Conservation (phyloP, 2,888 invertebrate species). For the Alcis repandata region DNA sequence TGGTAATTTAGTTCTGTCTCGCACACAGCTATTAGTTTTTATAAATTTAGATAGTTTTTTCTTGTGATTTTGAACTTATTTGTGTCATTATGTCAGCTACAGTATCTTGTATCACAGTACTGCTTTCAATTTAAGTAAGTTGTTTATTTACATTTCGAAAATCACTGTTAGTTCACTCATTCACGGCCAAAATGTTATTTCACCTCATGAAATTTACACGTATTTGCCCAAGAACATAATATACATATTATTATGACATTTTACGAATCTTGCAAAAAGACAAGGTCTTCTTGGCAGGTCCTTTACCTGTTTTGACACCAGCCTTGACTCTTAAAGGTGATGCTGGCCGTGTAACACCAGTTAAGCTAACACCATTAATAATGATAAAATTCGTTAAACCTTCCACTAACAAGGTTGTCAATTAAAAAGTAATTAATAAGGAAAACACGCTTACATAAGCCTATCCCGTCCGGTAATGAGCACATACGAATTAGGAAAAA, state of each 20-base stretch:
- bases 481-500: not conserved
- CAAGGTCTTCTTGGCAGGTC: conserved; percentile 34
- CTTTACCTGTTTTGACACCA: conserved; percentile 40
- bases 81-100: too few species aligned
- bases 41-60: too few species aligned
- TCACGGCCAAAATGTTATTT: conserved; percentile 1
- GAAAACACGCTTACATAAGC: not conserved
- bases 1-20: conserved; percentile 20
- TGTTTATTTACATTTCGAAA: too few species aligned
- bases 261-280: conserved; percentile 31
- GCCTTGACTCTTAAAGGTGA: conserved; percentile 41
- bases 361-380: not conserved
- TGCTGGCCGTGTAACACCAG: conserved; percentile 8
- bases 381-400: not conserved
- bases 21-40: not conserved
- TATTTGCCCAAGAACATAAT: conserved; percentile 2
- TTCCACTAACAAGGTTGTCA: not conserved
- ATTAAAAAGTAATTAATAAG: conserved; percentile 2
- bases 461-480: not conserved
- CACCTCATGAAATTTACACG: not conserved
- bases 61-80: not conserved
- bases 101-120: too few species aligned
- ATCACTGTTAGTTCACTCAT: not conserved
- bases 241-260: conserved; percentile 10
- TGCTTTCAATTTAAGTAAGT: too few species aligned